Base-by-base conservation (phyloP, 1,140 invertebrate species). In the Leptoteleia sp. region DNA sequence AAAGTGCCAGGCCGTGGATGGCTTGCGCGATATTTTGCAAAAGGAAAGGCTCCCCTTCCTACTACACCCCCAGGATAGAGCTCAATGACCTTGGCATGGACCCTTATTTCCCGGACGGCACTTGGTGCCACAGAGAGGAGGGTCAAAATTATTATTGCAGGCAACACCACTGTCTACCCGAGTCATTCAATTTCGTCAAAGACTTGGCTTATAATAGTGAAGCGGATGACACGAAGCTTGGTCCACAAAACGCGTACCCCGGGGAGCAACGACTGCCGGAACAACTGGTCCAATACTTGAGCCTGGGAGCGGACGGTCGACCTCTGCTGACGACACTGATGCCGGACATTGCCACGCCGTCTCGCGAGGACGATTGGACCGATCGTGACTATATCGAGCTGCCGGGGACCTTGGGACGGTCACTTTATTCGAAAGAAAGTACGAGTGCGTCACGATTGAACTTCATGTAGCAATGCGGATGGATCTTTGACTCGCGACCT, bases 21-120 rank as follows among this genome's bases (percentile, higher is more conserved):
- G 92, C 92, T 0, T 95, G 94, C 81, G 92, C 94, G 5, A 92
- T 95, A 70, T 95, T 94, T 84, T 95, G 94, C 81, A 89, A 91
- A 40, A 90, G 93, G 8, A 90, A 90, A 35, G 91, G 92, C 71
- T 92, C 91, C 16, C 91, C 91, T 1, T 91, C 91, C 1, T 95
- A 92, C 87, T 95, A 95, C 82, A 93, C 94, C 0, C 94, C 94
- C 1, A 88, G 93, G 2, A 87, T 94, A 1, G 94, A 95, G 85
- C 88, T 95, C 27, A 94, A 94, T 82, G 93, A 93, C 82, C 86
- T 93, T 15, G 93, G 93, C 3, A 85, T 94, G 4, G 92, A 94
- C 76, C 92, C 94, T 0, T 95, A 95, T 85, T 94, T 95, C 82
- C 94, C 94, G 0, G 94, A 95, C 86, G 94, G 94, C 0, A 95